phyloP scores from a whole-genome alignment of 2,888 invertebrate species.

The Drosophila trichaetosa region DNA sequence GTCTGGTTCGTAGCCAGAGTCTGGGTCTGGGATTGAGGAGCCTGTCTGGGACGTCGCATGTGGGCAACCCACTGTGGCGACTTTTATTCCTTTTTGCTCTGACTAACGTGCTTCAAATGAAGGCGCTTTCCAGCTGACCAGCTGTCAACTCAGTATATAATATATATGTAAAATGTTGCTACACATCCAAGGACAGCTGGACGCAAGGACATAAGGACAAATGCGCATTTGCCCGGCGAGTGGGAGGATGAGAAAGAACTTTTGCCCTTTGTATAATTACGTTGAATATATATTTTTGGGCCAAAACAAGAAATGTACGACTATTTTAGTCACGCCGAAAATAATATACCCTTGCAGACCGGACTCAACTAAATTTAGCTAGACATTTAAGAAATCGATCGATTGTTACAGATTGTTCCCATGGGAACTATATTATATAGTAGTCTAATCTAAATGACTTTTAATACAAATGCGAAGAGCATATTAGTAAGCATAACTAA shows the following conservation, averaged over 20 bases:
- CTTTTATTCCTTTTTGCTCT: constrained; percentile 21
- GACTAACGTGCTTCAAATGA: constrained; percentile 39
- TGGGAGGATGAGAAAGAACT: neutral
- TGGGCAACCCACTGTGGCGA: constrained; percentile 26
- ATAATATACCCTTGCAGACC: neutral
- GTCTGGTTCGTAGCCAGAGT: constrained; percentile 9
- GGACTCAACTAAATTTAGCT: neutral
- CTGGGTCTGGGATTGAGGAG: neutral
- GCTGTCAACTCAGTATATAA: neutral
- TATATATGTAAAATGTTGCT: constrained; percentile 6
- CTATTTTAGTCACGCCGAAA: neutral
- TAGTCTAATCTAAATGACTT: neutral
- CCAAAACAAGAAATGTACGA: neutral
- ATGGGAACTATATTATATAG: neutral
- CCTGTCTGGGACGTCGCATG: constrained; percentile 29
- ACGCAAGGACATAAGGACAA: constrained; percentile 35
- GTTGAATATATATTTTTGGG: constrained; percentile 25
- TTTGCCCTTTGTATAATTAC: constrained; percentile 25
- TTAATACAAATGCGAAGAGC: neutral
- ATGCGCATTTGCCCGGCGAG: neutral
- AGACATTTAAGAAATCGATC: neutral
- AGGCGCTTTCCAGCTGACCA: constrained; percentile 18
- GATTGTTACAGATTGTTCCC: neutral
- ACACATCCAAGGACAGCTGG: constrained; percentile 17
- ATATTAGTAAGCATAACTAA: neutral